These are phyloP conservation scores for Caenorhabditis sp. DNA, from an alignment of 2,888 invertebrate species.

Conservation along the genomic window DNA sequence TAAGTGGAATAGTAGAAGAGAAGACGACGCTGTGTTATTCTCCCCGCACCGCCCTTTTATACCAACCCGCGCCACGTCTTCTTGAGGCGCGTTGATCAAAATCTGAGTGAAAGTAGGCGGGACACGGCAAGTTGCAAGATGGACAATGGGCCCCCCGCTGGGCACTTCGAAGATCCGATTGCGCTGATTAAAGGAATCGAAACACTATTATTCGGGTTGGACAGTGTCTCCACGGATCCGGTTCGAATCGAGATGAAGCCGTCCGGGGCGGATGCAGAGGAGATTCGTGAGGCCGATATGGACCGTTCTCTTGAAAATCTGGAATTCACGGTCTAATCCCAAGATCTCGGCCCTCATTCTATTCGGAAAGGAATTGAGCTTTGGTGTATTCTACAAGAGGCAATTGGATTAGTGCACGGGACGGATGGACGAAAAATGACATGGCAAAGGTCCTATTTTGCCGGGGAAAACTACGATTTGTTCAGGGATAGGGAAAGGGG, in stretches of 20 bases:
- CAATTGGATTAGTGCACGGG: no score
- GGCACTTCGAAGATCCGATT: constrained; percentile 50
- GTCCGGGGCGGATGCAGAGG: background rate
- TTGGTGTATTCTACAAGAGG: background rate
- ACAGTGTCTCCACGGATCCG: no score
- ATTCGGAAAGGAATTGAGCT: background rate
- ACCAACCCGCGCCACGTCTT: constrained; percentile 14
- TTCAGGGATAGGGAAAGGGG: no score
- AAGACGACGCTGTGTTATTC: background rate
- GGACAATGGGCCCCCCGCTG: constrained; percentile 61
- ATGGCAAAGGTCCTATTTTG: no score
- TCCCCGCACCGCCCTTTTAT: constrained; percentile 19
- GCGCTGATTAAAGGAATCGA: constrained; percentile 46
- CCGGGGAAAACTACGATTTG: no score
- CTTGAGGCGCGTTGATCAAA: constrained; percentile 44
- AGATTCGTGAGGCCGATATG: background rate
- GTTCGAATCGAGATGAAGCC: background rate
- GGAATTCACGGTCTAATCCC: background rate
- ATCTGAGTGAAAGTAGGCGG: constrained; percentile 50
- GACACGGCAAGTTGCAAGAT: constrained; percentile 48
- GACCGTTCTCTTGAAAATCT: background rate
- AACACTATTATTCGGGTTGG: constrained; percentile 18
- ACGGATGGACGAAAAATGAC: no score
- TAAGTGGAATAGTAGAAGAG: background rate
- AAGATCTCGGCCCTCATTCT: background rate